Evolutionary conservation across 1,140 invertebrate species (phyloP).

Genomic region (Elymnias hypermnestra): DNA sequence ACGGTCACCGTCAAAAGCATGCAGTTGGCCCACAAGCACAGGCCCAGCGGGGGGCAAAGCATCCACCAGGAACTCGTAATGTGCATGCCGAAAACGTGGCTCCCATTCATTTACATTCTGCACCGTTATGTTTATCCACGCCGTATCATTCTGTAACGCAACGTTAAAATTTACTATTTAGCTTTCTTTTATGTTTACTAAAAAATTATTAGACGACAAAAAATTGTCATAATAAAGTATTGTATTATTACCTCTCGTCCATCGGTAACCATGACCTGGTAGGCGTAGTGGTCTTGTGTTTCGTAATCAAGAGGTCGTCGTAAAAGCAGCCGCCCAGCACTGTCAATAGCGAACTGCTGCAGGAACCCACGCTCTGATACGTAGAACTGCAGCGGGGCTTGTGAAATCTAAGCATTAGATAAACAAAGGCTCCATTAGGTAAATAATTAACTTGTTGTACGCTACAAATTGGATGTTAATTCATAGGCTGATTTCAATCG

Average conservation of each 20-base stretch:
- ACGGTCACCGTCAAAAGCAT: slow-evolving; percentile 87
- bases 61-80: slow-evolving; percentile 90
- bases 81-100: slow-evolving; percentile 89
- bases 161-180: background rate
- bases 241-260: slow-evolving; percentile 80
- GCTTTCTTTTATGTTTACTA: no score
- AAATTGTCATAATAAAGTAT: no score
- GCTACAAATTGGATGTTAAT: no score
- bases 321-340: slow-evolving; percentile 88
- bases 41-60: slow-evolving; percentile 64
- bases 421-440: no score
- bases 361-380: slow-evolving; percentile 81
- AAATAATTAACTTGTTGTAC: no score
- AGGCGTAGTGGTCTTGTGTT: slow-evolving; percentile 81
- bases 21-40: slow-evolving; percentile 80
- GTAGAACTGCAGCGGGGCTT: slow-evolving; percentile 65
- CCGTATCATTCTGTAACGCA: slow-evolving; percentile 84
- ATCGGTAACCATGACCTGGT: slow-evolving; percentile 90
- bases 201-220: no score
- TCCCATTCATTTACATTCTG: slow-evolving; percentile 95
- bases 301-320: slow-evolving; percentile 89
- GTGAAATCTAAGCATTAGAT: no score
- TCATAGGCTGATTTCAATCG: no score
- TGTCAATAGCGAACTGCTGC: slow-evolving; percentile 84
- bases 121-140: slow-evolving; percentile 85